Base-by-base conservation (phyloP, 2,113 vertebrate genomes). In the Seriola quinqueradiata region DNA sequence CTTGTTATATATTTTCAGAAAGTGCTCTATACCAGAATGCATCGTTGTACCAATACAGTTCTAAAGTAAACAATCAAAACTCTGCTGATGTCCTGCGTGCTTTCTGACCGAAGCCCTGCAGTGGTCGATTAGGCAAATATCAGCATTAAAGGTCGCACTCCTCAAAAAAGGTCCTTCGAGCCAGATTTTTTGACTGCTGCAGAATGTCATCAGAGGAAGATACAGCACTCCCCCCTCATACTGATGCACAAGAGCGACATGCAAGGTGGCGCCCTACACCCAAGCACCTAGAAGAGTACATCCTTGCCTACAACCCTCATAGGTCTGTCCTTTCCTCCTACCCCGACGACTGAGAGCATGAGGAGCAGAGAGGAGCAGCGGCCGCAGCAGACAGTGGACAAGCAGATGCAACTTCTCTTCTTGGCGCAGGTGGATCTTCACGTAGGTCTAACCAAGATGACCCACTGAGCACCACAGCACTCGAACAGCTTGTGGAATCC, bases 101-200 rank as follows among this genome's bases (percentile, higher is more conserved):
- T 28, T 32, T 59, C 25, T 59, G 25, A 32, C 25, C 10, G 12
- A 32, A 32, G 25, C 12, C 32, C 32, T 61, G 14, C 14, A 61
- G 59, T 34, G 28, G 32, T 36, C 6, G 8, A 1, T 61, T 34
- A 61, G 32, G 40, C 5, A 11, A 34, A 61, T 19, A 61, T 19
- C 28, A 61, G 59, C 59, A 61, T 34, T 32, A 61, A 14, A 34
- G 59, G 59, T 61, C 32, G 2, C 4, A 34, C 1, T 61, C 59
- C 59, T 34, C 32, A 61, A 61, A 32, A 61, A 36, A 61, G 59
- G 59, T 61, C 59, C 59, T 61, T 61, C 32, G 59, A 59, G 57
- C 57, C 57, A 12, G 57, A 59, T 40, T 40, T 40, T 16, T 59
- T 59, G 23, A 59, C 57, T 59, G 57, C 57, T 59, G 25, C 57